phyloP scores from a whole-genome alignment of 2,888 invertebrate genomes.

The Xanthorhoe designata region DNA sequence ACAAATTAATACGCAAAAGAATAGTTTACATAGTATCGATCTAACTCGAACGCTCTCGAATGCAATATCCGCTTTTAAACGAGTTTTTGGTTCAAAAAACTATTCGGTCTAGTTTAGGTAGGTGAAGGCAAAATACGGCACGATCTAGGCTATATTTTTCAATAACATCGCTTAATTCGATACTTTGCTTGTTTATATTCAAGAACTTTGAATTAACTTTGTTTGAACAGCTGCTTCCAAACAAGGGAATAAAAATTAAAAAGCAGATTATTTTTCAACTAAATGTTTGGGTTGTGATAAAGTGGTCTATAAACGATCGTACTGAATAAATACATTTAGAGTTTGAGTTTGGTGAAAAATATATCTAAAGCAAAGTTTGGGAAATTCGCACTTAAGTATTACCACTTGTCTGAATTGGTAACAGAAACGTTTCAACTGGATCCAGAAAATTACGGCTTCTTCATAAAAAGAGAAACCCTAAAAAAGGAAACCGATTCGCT shows the following conservation, averaged over 20 bases:
- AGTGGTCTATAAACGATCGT: no score
- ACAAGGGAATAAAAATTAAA: constrained; percentile 16
- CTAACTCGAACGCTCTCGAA: constrained; percentile 76
- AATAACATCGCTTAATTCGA: constrained; percentile 39
- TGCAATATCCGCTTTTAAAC: constrained; percentile 85
- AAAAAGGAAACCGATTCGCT: constrained; percentile 24
- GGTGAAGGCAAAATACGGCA: constrained; percentile 50
- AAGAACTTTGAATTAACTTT: constrained; percentile 23
- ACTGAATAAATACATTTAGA: no score
- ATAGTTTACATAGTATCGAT: constrained; percentile 76
- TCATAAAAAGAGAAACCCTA: constrained; percentile 20
- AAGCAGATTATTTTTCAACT: background rate
- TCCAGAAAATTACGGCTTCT: constrained; percentile 7
- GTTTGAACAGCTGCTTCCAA: constrained; percentile 23
- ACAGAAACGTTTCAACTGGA: background rate
- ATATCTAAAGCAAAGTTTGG: background rate
- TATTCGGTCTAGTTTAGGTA: constrained; percentile 73
- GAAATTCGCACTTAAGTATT: background rate
- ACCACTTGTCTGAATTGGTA: background rate
- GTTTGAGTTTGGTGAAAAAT: background rate
- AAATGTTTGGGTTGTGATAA: no score
- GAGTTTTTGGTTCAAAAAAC: constrained; percentile 83
- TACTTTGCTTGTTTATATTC: constrained; percentile 30
- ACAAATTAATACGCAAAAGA: constrained; percentile 60
- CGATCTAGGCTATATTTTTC: constrained; percentile 46